Evolutionary conservation across 2,888 invertebrate genomes (phyloP).

Genomic region (Caenorhabditis sp.): DNA sequence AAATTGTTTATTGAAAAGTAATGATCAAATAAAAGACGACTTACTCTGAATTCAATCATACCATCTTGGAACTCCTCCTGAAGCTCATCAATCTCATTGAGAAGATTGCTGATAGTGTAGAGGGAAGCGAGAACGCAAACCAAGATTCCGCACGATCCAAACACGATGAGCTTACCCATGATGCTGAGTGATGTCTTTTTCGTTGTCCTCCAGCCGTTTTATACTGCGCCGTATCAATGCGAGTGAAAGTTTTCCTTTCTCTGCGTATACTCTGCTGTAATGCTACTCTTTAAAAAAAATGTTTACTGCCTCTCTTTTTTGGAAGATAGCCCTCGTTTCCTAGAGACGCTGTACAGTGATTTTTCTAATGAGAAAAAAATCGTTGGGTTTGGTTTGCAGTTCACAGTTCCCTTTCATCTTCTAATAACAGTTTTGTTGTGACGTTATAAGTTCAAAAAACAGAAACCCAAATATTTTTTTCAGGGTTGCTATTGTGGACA

Average conservation of each 20-base stretch:
- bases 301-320: too few species aligned
- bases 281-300: too few species aligned
- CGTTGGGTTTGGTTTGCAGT: too few species aligned
- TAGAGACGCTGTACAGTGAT: neutral
- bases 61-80: constrained; percentile 63
- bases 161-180: constrained; percentile 65
- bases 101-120: constrained; percentile 58
- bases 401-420: too few species aligned
- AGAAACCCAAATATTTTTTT: too few species aligned
- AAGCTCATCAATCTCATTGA: constrained; percentile 62
- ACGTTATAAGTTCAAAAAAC: constrained; percentile 9
- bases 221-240: constrained; percentile 1
- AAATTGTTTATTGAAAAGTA: neutral
- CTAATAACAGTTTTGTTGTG: too few species aligned
- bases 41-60: constrained; percentile 67
- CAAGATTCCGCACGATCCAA: constrained; percentile 61
- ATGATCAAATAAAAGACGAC: constrained; percentile 10
- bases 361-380: constrained; percentile 7
- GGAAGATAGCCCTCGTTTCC: constrained; percentile 18
- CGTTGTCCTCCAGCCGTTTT: neutral
- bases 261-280: constrained; percentile 10
- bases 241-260: constrained; percentile 11
- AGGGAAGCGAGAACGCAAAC: constrained; percentile 58
- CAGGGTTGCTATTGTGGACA: constrained; percentile 68
- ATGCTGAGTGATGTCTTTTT: constrained; percentile 33